A percentile compares a stretch with the other conserved stretches of the same genome.
phyloP scores from a whole-genome alignment of 2,888 invertebrate genomes.

The Noctua fimbriata region DNA sequence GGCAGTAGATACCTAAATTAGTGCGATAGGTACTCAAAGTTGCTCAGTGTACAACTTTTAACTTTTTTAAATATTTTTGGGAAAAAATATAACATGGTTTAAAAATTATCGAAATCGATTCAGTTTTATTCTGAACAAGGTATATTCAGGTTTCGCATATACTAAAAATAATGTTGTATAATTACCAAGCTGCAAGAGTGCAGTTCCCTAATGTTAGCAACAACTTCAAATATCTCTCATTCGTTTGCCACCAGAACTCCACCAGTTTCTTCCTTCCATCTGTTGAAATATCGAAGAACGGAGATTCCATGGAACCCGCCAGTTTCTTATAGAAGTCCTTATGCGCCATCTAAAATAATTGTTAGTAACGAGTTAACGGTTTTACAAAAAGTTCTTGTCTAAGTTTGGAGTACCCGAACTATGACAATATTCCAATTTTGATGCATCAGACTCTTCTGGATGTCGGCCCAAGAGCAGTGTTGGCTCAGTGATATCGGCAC shows the following conservation, averaged over 20 bases:
- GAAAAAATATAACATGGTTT: too few species aligned
- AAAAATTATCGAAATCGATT: too few species aligned
- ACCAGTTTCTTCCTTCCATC: slow-evolving; percentile 73
- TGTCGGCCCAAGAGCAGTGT: neutral
- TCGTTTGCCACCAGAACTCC: slow-evolving; percentile 76
- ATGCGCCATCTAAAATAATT: slow-evolving; percentile 72
- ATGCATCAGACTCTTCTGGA: neutral
- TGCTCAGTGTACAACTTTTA: too few species aligned
- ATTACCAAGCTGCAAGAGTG: slow-evolving; percentile 81
- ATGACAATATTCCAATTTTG: neutral
- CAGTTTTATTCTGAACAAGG: too few species aligned
- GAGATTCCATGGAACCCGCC: slow-evolving; percentile 80
- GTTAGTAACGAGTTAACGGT: neutral
- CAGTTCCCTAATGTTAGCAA: slow-evolving; percentile 79
- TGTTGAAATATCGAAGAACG: slow-evolving; percentile 80
- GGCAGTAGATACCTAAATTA: too few species aligned
- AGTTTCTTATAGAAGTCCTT: slow-evolving; percentile 77
- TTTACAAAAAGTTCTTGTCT: neutral
- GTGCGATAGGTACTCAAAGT: too few species aligned
- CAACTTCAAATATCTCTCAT: slow-evolving; percentile 77
- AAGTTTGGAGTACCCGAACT: neutral
- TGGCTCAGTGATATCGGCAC: neutral
- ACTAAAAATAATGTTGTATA: too few species aligned
- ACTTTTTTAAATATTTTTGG: too few species aligned
- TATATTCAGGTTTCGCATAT: too few species aligned